Evolutionary conservation across 2,797 vertebrate genomes (phyloP).

Genomic region (Dipus sagitta): DNA sequence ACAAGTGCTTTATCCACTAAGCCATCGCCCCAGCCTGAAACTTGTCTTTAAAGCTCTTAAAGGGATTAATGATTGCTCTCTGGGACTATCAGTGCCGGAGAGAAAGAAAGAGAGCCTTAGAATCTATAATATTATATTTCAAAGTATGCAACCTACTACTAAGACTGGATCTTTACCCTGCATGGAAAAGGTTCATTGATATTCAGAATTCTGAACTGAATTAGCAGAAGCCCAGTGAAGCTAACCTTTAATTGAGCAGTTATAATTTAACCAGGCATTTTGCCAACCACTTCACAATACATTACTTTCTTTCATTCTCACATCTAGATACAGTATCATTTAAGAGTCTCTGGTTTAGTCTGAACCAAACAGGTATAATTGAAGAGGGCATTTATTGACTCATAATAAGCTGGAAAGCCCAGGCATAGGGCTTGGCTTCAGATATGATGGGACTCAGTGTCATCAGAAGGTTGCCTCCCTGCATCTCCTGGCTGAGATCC

Average conservation of each 20-base stretch:
- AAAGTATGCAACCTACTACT: neutral
- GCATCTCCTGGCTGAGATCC: neutral
- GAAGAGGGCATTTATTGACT: conserved; percentile 17
- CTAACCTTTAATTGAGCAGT: neutral
- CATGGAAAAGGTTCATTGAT: neutral
- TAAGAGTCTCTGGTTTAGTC: neutral
- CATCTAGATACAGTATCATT: neutral
- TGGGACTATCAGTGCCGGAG: neutral
- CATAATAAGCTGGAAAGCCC: neutral
- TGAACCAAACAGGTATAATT: neutral
- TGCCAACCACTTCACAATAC: neutral
- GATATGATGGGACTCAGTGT: neutral
- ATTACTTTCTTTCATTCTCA: conserved; percentile 41
- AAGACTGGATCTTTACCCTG: neutral
- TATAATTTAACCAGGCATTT: neutral
- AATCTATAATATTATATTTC: neutral
- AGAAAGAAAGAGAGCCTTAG: neutral
- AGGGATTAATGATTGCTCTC: neutral
- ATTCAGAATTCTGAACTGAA: conserved; percentile 29
- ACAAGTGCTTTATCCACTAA: too few species aligned
- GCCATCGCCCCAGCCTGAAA: neutral
- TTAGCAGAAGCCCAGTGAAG: neutral
- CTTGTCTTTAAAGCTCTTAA: conserved; percentile 12
- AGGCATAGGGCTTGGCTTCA: neutral
- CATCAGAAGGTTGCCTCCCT: neutral